Evolutionary conservation across 2,113 vertebrate species (phyloP).

Genomic region (Lagopus leucura): DNA sequence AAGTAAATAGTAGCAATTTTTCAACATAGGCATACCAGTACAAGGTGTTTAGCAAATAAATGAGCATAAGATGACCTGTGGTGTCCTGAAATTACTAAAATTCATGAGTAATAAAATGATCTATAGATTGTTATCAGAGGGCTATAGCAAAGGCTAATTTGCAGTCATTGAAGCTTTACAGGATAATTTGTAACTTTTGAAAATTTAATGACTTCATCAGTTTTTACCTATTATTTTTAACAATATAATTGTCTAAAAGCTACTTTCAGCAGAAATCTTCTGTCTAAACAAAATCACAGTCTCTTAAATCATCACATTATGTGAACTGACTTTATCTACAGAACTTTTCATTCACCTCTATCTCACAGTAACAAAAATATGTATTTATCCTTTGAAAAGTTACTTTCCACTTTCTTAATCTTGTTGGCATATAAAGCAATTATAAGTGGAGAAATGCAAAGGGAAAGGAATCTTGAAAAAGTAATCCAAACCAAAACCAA

Average conservation of each 20-base stretch:
- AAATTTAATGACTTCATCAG: conserved; percentile 85
- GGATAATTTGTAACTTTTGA: conserved; percentile 85
- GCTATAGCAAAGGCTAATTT: conserved; percentile 83
- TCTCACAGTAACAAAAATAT: background rate
- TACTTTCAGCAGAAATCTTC: conserved; percentile 47
- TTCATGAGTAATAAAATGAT: conserved; percentile 87
- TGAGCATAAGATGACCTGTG: conserved; percentile 82
- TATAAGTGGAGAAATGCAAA: background rate
- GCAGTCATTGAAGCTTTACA: conserved; percentile 80
- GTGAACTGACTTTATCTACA: conserved; percentile 2
- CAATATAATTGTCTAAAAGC: conserved; percentile 71
- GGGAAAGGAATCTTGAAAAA: background rate
- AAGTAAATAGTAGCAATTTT: conserved; percentile 85
- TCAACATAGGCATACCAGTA: conserved; percentile 76
- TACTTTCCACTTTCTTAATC: background rate
- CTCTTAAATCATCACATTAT: conserved; percentile 9
- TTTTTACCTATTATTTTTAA: conserved; percentile 75
- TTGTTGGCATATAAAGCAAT: background rate
- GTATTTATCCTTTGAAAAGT: background rate
- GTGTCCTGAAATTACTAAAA: conserved; percentile 86
- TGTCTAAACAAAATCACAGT: conserved; percentile 47
- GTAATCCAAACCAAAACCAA: background rate
- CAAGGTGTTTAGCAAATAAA: conserved; percentile 87
- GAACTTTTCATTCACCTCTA: background rate
- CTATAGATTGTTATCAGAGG: conserved; percentile 84